These are phyloP conservation scores for Drosophila robusta DNA, from an alignment of 2,888 invertebrate genomes.

Conservation along the genomic window DNA sequence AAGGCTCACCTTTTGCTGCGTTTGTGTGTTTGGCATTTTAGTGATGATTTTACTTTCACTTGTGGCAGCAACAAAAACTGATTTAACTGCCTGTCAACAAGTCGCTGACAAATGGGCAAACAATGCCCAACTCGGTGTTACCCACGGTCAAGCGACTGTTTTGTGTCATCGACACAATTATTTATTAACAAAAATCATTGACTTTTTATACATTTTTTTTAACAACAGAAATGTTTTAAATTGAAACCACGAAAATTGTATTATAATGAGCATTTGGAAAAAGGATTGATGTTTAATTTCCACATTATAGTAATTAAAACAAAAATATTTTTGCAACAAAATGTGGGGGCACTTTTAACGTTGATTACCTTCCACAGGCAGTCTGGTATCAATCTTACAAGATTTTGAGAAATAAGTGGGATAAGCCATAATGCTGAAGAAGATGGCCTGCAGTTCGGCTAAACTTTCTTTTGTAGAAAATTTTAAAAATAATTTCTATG, in stretches of 20 bases:
- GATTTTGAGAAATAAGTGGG: no score
- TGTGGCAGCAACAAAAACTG: slow-evolving; percentile 25
- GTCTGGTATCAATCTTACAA: no score
- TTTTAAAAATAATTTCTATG: no score
- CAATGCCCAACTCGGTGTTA: not conserved
- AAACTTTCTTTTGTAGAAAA: no score
- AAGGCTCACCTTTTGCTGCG: slow-evolving; percentile 4
- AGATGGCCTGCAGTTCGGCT: no score
- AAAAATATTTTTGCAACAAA: no score
- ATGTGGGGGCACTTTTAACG: no score
- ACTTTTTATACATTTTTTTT: not conserved
- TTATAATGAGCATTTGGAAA: no score
- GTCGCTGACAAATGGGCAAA: slow-evolving; percentile 47
- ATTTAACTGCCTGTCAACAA: slow-evolving; percentile 51
- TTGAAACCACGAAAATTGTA: not conserved
- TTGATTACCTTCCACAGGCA: no score
- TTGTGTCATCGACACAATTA: not conserved
- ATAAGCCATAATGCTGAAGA: no score
- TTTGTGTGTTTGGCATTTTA: slow-evolving; percentile 1
- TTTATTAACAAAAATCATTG: not conserved
- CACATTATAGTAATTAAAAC: no score
- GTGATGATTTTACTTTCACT: slow-evolving; percentile 33
- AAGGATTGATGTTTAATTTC: not conserved
- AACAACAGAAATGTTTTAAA: not conserved
- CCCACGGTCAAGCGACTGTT: not conserved